These are phyloP conservation scores for Synergus laeviventris DNA, from an alignment of 2,888 invertebrate genomes.

Conservation along the genomic window DNA sequence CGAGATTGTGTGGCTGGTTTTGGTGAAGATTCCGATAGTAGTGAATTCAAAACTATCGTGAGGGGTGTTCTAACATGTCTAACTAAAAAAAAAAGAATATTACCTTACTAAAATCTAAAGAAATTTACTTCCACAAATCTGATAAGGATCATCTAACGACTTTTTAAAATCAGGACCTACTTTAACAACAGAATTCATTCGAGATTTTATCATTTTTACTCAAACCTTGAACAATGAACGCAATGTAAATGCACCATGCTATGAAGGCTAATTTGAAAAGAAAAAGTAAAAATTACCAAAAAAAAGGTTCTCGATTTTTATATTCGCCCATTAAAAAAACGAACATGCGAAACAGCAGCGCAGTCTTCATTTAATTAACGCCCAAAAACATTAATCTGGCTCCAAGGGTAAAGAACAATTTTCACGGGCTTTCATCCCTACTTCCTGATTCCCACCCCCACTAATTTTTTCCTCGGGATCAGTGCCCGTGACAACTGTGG, in stretches of 20 bases:
- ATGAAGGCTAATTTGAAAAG: no score
- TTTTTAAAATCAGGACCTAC: no score
- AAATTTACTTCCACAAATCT: no score
- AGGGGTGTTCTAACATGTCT: no score
- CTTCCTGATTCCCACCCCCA: neutral
- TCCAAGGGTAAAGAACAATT: conserved; percentile 18
- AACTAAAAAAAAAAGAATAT: no score
- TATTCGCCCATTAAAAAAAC: neutral
- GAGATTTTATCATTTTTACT: no score
- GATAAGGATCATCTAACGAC: no score
- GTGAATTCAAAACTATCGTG: no score
- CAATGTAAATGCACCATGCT: no score
- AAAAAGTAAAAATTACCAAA: neutral
- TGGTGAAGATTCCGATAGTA: neutral
- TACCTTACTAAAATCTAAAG: no score
- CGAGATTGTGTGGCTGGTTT: neutral
- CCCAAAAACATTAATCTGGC: conserved; percentile 15
- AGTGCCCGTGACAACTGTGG: conserved; percentile 22
- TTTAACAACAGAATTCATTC: no score
- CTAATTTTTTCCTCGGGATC: conserved; percentile 25
- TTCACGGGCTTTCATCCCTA: conserved; percentile 4
- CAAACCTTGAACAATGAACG: no score
- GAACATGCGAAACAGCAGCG: neutral
- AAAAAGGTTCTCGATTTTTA: neutral
- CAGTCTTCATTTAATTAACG: conserved; percentile 18